Conservation (phyloP, 1,140 invertebrate species). For the Anastrepha obliqua region DNA sequence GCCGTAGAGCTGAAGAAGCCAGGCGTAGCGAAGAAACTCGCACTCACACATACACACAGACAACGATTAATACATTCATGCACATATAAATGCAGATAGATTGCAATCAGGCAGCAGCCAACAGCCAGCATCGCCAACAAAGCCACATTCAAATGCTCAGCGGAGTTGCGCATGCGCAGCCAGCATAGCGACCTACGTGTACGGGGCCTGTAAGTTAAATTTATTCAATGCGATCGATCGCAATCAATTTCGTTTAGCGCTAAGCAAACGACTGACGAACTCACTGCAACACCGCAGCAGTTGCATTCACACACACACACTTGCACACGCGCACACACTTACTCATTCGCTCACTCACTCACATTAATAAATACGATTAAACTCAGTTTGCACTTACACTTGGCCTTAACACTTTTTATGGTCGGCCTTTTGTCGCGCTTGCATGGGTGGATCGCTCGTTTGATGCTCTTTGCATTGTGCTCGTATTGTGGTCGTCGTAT, state of each 20-base stretch:
- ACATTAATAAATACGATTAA: slow-evolving; percentile 40
- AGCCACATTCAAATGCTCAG: slow-evolving; percentile 41
- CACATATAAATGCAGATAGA: slow-evolving; percentile 1
- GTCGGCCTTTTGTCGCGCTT: slow-evolving; percentile 28
- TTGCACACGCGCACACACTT: neutral
- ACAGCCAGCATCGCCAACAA: neutral
- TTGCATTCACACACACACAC: neutral
- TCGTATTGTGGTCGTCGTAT: neutral
- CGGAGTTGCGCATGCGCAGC: slow-evolving; percentile 5
- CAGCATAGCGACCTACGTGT: neutral
- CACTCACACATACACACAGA: neutral
- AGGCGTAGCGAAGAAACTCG: neutral
- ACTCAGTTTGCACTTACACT: slow-evolving; percentile 44
- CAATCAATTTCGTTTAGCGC: slow-evolving; percentile 40
- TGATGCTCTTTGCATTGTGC: neutral
- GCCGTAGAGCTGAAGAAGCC: neutral
- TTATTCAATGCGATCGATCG: slow-evolving; percentile 51
- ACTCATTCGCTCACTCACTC: neutral
- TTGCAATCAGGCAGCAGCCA: slow-evolving; percentile 26
- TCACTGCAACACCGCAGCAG: neutral
- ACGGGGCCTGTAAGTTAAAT: slow-evolving; percentile 10
- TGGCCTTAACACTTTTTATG: slow-evolving; percentile 49
- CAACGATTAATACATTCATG: neutral
- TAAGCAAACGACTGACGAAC: slow-evolving; percentile 44
- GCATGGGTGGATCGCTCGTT: slow-evolving; percentile 3